Percentiles rank a stretch among this genome's conserved stretches.
phyloP scores from a whole-genome alignment of 2,888 invertebrate genomes.

The Helobdella robusta region DNA sequence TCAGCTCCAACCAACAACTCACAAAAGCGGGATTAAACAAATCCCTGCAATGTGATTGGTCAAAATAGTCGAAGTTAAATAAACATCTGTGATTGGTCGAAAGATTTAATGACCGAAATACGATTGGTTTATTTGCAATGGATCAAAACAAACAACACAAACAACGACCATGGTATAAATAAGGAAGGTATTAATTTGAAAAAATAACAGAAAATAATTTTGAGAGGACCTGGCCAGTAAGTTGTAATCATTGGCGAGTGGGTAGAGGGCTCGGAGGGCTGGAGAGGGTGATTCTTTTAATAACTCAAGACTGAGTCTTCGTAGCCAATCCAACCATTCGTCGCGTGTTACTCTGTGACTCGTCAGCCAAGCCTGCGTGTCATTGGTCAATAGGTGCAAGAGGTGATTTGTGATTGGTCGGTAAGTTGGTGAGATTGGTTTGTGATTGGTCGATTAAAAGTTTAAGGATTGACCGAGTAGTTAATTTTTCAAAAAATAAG shows the following conservation, averaged over 20 bases:
- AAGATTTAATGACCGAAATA: neutral
- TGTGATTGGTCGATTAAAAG: no score
- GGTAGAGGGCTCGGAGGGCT: conserved; percentile 78
- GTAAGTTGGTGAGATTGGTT: no score
- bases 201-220: no score
- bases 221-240: conserved; percentile 74
- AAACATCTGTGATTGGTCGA: neutral
- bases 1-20: conserved; percentile 94
- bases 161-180: neutral
- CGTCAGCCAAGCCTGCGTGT: conserved; percentile 34
- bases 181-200: no score
- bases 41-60: conserved; percentile 66
- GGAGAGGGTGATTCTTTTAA: conserved; percentile 91
- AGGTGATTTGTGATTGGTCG: no score
- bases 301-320: conserved; percentile 79
- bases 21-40: conserved; percentile 97
- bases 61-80: neutral
- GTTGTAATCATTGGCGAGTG: conserved; percentile 71
- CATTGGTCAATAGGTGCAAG: no score
- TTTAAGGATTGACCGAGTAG: no score
- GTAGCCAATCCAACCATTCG: conserved; percentile 96
- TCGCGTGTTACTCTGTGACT: conserved; percentile 77
- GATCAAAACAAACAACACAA: neutral
- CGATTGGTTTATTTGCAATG: neutral
- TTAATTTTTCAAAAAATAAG: no score